Evolutionary conservation across 2,797 vertebrate species (phyloP).

Genomic region (Hydrocynus forskahlii): DNA sequence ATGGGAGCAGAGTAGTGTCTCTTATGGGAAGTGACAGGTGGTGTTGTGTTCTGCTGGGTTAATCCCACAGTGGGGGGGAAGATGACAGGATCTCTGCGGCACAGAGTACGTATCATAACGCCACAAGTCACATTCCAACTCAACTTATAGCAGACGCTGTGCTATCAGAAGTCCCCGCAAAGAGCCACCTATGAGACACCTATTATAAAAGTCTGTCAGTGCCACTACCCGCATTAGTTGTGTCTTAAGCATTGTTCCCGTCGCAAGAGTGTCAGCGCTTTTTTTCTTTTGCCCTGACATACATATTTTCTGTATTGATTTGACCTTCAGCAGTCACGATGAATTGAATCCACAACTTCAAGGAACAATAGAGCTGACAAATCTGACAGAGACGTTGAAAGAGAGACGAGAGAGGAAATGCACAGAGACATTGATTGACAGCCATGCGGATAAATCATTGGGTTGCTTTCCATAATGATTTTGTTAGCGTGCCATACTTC

Average conservation of each 20-base stretch:
- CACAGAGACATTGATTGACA: conserved; percentile 38
- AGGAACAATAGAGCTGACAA: conserved; percentile 28
- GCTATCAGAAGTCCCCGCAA: conserved; percentile 29
- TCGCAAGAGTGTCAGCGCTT: conserved; percentile 35
- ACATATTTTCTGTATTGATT: conserved; percentile 33
- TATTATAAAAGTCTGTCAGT: conserved; percentile 20
- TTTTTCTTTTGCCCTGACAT: conserved; percentile 34
- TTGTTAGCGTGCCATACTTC: conserved; percentile 51
- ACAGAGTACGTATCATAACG: conserved; percentile 27
- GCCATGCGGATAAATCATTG: conserved; percentile 24
- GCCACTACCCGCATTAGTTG: conserved; percentile 3
- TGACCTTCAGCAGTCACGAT: conserved; percentile 39
- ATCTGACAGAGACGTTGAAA: conserved; percentile 38
- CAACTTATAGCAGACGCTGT: conserved; percentile 4
- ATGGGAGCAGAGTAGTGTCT: conserved; percentile 31
- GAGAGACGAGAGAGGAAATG: conserved; percentile 21
- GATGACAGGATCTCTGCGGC: conserved; percentile 36
- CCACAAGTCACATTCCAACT: conserved; percentile 43
- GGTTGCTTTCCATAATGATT: conserved; percentile 42
- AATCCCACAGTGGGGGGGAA: conserved; percentile 19
- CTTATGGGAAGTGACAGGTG: conserved; percentile 34
- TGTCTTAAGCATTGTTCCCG: conserved; percentile 30
- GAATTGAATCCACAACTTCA: conserved; percentile 17
- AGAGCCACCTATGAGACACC: conserved; percentile 2
- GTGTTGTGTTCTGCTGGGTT: conserved; percentile 27